These are phyloP conservation scores for Paramormyrops hopkinsi DNA, from an alignment of 2,797 vertebrate species.

Conservation along the genomic window DNA sequence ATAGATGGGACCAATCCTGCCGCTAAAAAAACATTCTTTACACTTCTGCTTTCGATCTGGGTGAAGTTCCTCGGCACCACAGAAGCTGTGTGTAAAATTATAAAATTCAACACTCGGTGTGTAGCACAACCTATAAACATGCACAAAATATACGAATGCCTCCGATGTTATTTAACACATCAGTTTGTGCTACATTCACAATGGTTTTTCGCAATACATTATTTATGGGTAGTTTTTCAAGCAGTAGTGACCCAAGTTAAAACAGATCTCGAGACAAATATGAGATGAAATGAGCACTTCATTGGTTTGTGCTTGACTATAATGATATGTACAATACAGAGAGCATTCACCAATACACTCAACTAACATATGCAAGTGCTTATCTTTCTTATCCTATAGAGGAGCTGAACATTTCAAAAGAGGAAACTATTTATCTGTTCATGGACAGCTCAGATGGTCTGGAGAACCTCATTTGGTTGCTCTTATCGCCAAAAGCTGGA, in stretches of 20 bases:
- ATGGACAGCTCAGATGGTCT: slow-evolving; percentile 56
- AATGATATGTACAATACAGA: not conserved
- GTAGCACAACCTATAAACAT: not conserved
- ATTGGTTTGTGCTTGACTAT: not conserved
- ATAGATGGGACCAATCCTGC: slow-evolving; percentile 26
- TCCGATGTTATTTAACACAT: not conserved
- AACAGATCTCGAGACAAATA: not conserved
- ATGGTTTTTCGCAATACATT: not conserved
- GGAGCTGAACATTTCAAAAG: slow-evolving; percentile 56
- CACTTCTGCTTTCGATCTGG: slow-evolving; percentile 54
- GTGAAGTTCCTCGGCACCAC: slow-evolving; percentile 45
- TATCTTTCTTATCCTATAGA: slow-evolving; percentile 52
- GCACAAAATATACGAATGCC: not conserved
- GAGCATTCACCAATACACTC: slow-evolving; percentile 42
- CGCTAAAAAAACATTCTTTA: slow-evolving; percentile 43
- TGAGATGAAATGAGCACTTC: not conserved
- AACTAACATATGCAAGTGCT: slow-evolving; percentile 39
- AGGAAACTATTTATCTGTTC: slow-evolving; percentile 61
- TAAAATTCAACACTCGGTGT: not conserved
- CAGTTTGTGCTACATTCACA: not conserved
- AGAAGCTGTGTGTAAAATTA: slow-evolving; percentile 29
- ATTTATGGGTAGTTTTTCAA: not conserved
- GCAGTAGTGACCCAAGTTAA: not conserved
- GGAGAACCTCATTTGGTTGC: slow-evolving; percentile 56
- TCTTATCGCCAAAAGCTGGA: slow-evolving; percentile 56